Evolutionary conservation across 1,140 invertebrate genomes (phyloP).

Genomic region (Cylas formicarius): DNA sequence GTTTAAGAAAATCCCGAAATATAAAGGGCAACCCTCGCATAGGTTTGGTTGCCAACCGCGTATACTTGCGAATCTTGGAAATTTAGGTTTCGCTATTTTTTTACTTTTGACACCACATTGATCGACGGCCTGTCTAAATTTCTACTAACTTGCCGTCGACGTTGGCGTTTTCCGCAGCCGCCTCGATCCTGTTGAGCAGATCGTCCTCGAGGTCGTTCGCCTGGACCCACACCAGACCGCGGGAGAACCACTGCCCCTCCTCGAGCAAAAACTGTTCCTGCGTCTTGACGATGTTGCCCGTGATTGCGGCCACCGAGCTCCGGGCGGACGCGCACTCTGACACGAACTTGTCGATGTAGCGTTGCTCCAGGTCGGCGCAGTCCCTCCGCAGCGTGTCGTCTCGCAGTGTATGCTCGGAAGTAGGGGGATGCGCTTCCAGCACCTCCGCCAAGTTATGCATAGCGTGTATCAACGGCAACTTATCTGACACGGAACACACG

Average conservation of each 20-base stretch:
- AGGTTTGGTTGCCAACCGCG: no score
- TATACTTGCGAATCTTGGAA: no score
- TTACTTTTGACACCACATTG: no score
- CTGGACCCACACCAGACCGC: conserved; percentile 29
- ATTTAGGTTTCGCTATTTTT: no score
- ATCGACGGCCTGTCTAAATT: no score
- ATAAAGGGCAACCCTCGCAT: no score
- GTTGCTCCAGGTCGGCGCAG: conserved; percentile 48
- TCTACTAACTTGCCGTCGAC: conserved; percentile 12
- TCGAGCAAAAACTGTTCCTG: conserved; percentile 23
- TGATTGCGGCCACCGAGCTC: no score
- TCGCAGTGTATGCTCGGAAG: conserved; percentile 47
- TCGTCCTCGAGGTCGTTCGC: conserved; percentile 22
- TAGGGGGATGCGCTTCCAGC: conserved; percentile 36
- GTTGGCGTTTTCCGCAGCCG: conserved; percentile 13
- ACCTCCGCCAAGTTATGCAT: conserved; percentile 59
- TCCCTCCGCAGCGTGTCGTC: conserved; percentile 47
- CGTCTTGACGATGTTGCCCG: conserved; percentile 7
- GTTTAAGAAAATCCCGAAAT: no score
- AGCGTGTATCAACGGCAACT: conserved; percentile 57
- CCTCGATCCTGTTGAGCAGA: conserved; percentile 17
- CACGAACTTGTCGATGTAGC: conserved; percentile 52
- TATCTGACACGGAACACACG: conserved; percentile 32
- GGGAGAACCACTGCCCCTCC: conserved; percentile 32
- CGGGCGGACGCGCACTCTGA: no score